Evolutionary conservation across 2,113 vertebrate species (phyloP).

Genomic region (Oenanthe oenanthe): DNA sequence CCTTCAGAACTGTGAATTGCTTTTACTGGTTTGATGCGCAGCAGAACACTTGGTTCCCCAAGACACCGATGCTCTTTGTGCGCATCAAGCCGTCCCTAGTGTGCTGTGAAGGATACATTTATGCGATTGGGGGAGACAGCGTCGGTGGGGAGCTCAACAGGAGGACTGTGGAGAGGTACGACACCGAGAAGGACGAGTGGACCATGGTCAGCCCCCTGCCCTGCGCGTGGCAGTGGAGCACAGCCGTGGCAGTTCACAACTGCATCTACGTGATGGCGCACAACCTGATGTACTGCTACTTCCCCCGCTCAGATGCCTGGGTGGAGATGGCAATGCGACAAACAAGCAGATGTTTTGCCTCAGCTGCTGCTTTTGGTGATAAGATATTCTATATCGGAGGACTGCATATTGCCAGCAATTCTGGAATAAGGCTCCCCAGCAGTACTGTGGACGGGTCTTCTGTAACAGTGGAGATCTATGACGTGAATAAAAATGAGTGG

Average conservation of each 20-base stretch:
- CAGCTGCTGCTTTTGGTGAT: constrained; percentile 90
- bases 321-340: constrained; percentile 95
- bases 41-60: constrained; percentile 96
- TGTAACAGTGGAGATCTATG: constrained; percentile 92
- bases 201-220: constrained; percentile 92
- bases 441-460: constrained; percentile 92
- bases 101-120: constrained; percentile 94
- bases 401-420: constrained; percentile 91
- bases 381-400: constrained; percentile 97
- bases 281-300: constrained; percentile 96
- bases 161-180: constrained; percentile 94
- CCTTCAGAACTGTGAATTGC: constrained; percentile 91
- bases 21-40: constrained; percentile 99
- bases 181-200: constrained; percentile 95
- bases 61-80: constrained; percentile 93
- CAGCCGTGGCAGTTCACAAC: constrained; percentile 87
- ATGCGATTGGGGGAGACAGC: constrained; percentile 93
- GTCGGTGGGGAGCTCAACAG: constrained; percentile 90
- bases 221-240: constrained; percentile 94
- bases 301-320: constrained; percentile 93
- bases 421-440: constrained; percentile 85
- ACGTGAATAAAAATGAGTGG: constrained; percentile 95
- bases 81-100: constrained; percentile 93
- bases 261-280: constrained; percentile 95
- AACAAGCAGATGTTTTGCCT: constrained; percentile 93